Evolutionary conservation across 2,888 invertebrate species (phyloP).

Genomic region (Cactoblastis cactorum): DNA sequence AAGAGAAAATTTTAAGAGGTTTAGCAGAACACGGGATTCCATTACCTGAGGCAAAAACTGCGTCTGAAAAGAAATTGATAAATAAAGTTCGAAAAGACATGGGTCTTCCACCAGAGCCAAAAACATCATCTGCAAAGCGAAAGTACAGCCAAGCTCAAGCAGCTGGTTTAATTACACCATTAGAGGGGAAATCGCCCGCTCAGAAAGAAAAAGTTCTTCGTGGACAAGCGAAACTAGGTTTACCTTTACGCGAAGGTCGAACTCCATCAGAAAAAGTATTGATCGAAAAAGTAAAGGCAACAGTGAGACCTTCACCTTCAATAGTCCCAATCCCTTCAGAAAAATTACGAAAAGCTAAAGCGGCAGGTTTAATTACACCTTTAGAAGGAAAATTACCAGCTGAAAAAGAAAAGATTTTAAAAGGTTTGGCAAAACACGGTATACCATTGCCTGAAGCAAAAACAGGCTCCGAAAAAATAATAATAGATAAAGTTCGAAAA

Average conservation of each 20-base stretch:
- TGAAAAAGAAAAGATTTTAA: slow-evolving; percentile 29
- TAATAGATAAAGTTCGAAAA: slow-evolving; percentile 28
- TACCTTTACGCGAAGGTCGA: slow-evolving; percentile 16
- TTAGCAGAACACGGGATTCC: slow-evolving; percentile 25
- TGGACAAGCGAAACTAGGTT: slow-evolving; percentile 7
- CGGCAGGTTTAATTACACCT: slow-evolving; percentile 20
- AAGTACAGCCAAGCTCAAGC: neutral
- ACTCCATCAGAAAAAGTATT: slow-evolving; percentile 18
- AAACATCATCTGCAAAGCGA: neutral
- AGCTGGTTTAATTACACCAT: neutral
- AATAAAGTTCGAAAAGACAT: neutral
- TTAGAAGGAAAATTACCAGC: slow-evolving; percentile 27
- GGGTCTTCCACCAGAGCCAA: neutral
- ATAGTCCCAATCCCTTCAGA: slow-evolving; percentile 10
- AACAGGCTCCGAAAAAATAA: slow-evolving; percentile 20
- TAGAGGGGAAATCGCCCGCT: slow-evolving; percentile 16
- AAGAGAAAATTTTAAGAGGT: slow-evolving; percentile 26
- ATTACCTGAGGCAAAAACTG: slow-evolving; percentile 23
- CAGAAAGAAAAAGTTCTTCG: slow-evolving; percentile 18
- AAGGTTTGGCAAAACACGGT: slow-evolving; percentile 22
- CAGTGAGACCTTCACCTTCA: neutral
- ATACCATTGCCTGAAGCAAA: slow-evolving; percentile 25
- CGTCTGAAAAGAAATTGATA: neutral
- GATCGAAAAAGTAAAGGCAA: slow-evolving; percentile 15
- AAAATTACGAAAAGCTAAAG: slow-evolving; percentile 17